Evolutionary conservation across 2,797 vertebrate genomes (phyloP), one percentile per base, ranked within the genome.

Genomic region (Macroramphosus scolopax): DNA sequence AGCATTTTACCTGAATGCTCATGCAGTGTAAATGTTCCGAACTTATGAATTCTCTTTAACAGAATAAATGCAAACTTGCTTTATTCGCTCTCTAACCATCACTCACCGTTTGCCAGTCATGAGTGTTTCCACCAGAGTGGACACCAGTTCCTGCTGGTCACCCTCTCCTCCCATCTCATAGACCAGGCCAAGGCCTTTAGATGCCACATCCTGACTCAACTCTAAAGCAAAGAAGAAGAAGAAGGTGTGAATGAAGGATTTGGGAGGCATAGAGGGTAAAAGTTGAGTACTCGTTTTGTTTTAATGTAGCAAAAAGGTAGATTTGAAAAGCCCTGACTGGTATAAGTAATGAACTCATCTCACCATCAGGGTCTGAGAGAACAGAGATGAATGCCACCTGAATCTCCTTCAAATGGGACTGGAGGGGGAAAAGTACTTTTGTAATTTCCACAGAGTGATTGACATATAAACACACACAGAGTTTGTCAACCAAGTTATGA

Each of bases 101-200:
- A 22, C 51, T 63, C 89, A 97, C 96, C 97, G 94, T 90, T 95
- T 98, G 14, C 97, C 97, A 48, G 96, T 98, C 96, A 98, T 99
- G 43, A 99, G 93, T 1, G 95, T 95, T 81, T 98, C 97, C 58
- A 98, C 94, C 13, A 99, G 89, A 0, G 91, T 93, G 37, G 95
- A 97, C 58, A 99, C 97, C 50, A 99, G 85, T 51, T 97, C 91
- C 68, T 97, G 93, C 67, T 98, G 97, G 84, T 98, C 97, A 51
- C 85, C 87, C 57, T 96, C 93, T 57, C 75, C 94, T 75, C 97
- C 96, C 66, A 98, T 90, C 85, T 99, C 97, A 60, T 98, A 99
- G 58, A 99, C 94, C 46, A 98, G 89, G 6, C 95, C 97, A 36
- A 99, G 92, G 40, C 96, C 97, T 89, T 99, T 99, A 12, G 97